phyloP scores from a whole-genome alignment of 2,797 vertebrate genomes.

The Danionella dracula region DNA sequence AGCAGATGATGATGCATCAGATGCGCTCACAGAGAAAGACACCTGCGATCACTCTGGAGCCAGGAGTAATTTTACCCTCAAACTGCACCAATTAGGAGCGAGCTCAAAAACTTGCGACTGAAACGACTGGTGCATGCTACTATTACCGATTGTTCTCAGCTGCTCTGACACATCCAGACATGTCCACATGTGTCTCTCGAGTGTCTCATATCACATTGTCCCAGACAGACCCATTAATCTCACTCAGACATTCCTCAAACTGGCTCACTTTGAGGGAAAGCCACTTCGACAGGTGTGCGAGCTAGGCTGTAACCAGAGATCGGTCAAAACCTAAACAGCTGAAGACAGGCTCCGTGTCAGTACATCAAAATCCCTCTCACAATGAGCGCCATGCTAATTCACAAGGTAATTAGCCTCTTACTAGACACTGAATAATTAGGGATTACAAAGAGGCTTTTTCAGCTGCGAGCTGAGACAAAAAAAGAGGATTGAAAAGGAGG shows the following conservation, averaged over 20 bases:
- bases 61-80: conserved; percentile 35
- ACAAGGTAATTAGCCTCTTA: conserved; percentile 28
- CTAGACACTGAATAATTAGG: conserved; percentile 29
- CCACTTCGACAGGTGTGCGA: conserved; percentile 61
- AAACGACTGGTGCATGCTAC: neutral
- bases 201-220: conserved; percentile 7
- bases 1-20: conserved; percentile 56
- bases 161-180: conserved; percentile 7
- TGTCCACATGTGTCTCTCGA: conserved; percentile 9
- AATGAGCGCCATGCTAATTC: conserved; percentile 9
- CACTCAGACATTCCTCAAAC: conserved; percentile 1
- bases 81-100: neutral
- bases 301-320: conserved; percentile 60
- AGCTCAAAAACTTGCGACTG: neutral
- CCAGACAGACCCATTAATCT: conserved; percentile 17
- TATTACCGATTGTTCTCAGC: neutral
- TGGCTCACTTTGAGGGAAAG: conserved; percentile 8
- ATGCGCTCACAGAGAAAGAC: conserved; percentile 57
- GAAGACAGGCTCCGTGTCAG: conserved; percentile 24
- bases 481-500: neutral
- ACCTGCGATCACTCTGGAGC: conserved; percentile 60
- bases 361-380: conserved; percentile 5
- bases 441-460: conserved; percentile 7
- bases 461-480: conserved; percentile 5
- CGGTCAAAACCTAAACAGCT: conserved; percentile 53